Evolutionary conservation across 2,888 invertebrate species (phyloP), one percentile per base, ranked within the genome.

Genomic region (Pseudanteris insignis): DNA sequence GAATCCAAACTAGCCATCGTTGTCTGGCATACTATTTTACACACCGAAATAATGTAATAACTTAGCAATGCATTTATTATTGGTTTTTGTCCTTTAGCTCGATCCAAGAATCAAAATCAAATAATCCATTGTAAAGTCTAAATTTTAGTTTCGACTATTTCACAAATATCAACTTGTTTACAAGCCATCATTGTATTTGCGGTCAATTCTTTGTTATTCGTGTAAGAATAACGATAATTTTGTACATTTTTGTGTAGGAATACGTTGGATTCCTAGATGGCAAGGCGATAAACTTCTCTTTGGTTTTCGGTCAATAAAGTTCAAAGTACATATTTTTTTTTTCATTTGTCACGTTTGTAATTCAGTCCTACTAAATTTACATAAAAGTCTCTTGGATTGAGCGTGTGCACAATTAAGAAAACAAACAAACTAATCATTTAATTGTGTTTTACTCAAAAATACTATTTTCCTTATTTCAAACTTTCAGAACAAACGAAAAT

Each of bases 1-100:
- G 30, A 48, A 36, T 26, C 48, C 30, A 41, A 36, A 26, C 25
- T 24, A 46, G 40, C 40, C 40, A 38, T 43, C 43, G 44, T 48
- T 33, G 53, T 34, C 26, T 48, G 40, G 37, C 24, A 54, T 26
- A 47, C 14, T 15, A 12, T 43, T 60, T 55, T 54, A 41, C 41
- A 43, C 34, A 44, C 47, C 28, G 48, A 44, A 44, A 41, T 29
- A 44, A 55, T 48, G 36, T 30, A 40, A 55, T 62, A 51, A 62
- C 26, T 33, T 54, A 44, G 54, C 50, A 40, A 46, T 61, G 54
- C 61, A 55, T 61, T 61, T 61, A 61, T 55, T 33, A 40, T 50
- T 15, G 12, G n/a, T 37, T 37, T 43, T 44, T 48, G 13, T 43
- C 29, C 21, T 8, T 7, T n/a, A 33, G 48, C 50, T 61, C 54